These are phyloP conservation scores for Hoplodrina blanda DNA, from an alignment of 2,888 invertebrate species.

Conservation along the genomic window DNA sequence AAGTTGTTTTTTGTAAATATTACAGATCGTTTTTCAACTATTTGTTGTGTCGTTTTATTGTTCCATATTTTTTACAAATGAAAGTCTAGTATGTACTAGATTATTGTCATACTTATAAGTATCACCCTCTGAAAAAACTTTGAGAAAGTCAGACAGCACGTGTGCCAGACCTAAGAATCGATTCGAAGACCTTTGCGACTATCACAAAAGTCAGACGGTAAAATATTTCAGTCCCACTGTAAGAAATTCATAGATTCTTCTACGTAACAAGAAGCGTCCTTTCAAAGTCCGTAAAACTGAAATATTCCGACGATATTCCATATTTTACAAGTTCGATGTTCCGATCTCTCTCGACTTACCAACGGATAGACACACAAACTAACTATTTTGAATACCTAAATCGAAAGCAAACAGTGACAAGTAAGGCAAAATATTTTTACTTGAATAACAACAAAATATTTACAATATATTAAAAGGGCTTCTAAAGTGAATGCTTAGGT, in stretches of 20 bases:
- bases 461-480: neutral
- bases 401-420: conserved; percentile 29
- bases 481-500: neutral
- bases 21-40: too few relatives aligned
- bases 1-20: too few relatives aligned
- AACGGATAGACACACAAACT: conserved; percentile 51
- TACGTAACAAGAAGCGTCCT: conserved; percentile 31
- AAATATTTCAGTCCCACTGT: conserved; percentile 18
- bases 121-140: too few relatives aligned
- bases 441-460: conserved; percentile 17
- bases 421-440: conserved; percentile 17
- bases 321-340: conserved; percentile 54
- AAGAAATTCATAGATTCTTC: conserved; percentile 41
- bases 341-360: conserved; percentile 42
- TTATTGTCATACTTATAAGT: too few relatives aligned
- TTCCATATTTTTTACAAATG: too few relatives aligned
- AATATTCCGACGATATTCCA: conserved; percentile 49
- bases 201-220: conserved; percentile 1
- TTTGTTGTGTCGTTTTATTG: neutral
- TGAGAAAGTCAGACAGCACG: too few relatives aligned
- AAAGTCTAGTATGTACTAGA: too few relatives aligned
- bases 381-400: conserved; percentile 51
- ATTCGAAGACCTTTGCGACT: neutral
- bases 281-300: conserved; percentile 49
- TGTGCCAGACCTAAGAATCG: neutral